Base-by-base conservation (phyloP, 2,797 vertebrate genomes). In the Heterohyrax brucei region DNA sequence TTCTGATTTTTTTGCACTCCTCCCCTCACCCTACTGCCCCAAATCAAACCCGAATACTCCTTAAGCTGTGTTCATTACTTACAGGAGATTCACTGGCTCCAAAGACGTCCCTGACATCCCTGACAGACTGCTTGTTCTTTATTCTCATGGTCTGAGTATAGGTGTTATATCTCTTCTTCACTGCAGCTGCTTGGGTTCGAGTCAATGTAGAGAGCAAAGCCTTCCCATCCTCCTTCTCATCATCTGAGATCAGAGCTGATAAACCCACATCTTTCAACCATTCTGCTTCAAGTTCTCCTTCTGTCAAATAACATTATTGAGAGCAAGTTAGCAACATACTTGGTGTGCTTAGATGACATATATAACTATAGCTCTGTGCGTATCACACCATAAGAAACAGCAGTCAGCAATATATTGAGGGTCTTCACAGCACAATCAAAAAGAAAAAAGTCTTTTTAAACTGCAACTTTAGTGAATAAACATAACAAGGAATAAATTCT, bases 241-340 rank as follows among this genome's bases (percentile, higher is more conserved):
- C 96, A 66, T 99, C 99, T 0, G 98, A 99, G 93, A 99, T 98
- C 95, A 99, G 93, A 0, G 99, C 99, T 44, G 99, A 99, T 26
- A 99, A 96, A 18, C 99, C 99, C 0, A 99, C 99, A 0, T 99
- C 99, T 87, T 98, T 99, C 28, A 99, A 98, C 99, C 99, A 99
- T 93, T 99, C 99, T 72, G 99, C 99, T 97, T 99, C 99, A 94
- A 99, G 97, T 94, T 99, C 99, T 18, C 99, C 99, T 98, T 99
- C 99, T 99, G 97, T 4, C 92, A 92, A 96, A 84, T 16, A 97
- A 21, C 61, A 7, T 53, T 16, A 72, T 19, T 39, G 16, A 91
- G 70, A 56, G 64, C 50, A 75, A n/a, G 39, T 96, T 56, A 90
- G n/a, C 12, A 64, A 24, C 8, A 18, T 46, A 68, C n/a, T 91